A percentile compares a stretch with the other conserved stretches of the same genome.
These are phyloP conservation scores for Melieria picta DNA, from an alignment of 2,888 invertebrate genomes.

Conservation along the genomic window DNA sequence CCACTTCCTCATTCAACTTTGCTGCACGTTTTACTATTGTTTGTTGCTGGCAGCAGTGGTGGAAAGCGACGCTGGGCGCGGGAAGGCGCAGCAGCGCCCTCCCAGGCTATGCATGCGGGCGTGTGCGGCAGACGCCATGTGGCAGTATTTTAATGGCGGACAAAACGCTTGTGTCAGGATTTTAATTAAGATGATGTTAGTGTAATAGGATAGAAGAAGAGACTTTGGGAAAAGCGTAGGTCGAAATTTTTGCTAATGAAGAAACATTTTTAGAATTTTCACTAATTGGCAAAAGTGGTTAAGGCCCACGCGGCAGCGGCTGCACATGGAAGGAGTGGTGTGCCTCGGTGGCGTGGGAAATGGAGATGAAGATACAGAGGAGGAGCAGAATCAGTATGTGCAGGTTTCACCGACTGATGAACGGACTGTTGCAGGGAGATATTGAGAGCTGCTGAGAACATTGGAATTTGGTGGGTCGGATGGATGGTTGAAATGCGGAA, in stretches of 20 bases:
- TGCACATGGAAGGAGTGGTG: too few relatives aligned
- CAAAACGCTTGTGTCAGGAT: constrained; percentile 56
- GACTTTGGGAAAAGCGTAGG: constrained; percentile 60
- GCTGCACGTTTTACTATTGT: neutral
- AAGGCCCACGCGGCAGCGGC: constrained; percentile 5
- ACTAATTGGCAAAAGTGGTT: constrained; percentile 59
- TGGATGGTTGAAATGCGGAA: neutral
- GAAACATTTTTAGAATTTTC: constrained; percentile 54
- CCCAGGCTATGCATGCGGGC: neutral
- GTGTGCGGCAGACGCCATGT: neutral
- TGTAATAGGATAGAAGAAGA: constrained; percentile 64
- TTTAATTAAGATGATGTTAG: constrained; percentile 64
- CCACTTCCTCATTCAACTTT: too few relatives aligned
- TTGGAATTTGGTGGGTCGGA: neutral
- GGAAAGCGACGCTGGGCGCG: neutral
- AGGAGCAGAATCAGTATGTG: neutral
- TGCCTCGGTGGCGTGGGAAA: neutral
- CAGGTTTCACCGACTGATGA: neutral
- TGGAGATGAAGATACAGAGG: constrained; percentile 32
- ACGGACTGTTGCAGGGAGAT: too few relatives aligned
- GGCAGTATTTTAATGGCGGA: constrained; percentile 39
- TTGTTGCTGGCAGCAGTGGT: constrained; percentile 19
- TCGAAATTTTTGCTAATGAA: constrained; percentile 63
- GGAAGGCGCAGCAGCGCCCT: constrained; percentile 10
- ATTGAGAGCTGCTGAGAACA: too few relatives aligned